A percentile compares a stretch with the other conserved stretches of the same genome.
Evolutionary conservation across 2,113 vertebrate genomes (phyloP).

Genomic region (Vireo altiloquus): DNA sequence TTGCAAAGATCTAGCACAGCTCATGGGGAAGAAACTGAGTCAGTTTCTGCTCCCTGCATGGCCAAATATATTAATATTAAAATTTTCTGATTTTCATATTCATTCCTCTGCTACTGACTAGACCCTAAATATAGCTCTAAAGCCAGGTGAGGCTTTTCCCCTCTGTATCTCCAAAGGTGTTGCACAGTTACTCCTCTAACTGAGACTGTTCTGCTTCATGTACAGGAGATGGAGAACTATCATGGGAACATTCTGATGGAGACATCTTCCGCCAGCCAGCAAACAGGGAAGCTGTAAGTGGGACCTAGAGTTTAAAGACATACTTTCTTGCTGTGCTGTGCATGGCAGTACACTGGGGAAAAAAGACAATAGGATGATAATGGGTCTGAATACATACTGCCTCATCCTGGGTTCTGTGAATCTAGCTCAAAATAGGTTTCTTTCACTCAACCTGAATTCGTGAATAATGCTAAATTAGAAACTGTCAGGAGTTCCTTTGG

Average conservation of each 20-base stretch:
- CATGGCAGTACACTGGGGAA: not conserved
- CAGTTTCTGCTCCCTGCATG: not conserved
- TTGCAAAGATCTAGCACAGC: not conserved
- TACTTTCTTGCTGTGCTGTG: not conserved
- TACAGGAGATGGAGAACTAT: slow-evolving; percentile 77
- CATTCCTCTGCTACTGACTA: not conserved
- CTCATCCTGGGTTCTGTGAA: not conserved
- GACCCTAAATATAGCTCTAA: not conserved
- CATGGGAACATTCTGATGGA: slow-evolving; percentile 77
- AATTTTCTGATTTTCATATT: not conserved
- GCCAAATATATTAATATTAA: not conserved
- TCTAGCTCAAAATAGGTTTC: not conserved
- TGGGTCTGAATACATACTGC: not conserved
- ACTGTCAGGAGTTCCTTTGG: not conserved
- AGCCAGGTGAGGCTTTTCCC: not conserved
- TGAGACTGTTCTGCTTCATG: not conserved
- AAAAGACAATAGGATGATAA: not conserved
- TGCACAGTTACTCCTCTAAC: not conserved
- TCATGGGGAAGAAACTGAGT: not conserved
- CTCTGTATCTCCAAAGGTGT: not conserved
- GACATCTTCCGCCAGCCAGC: slow-evolving; percentile 79
- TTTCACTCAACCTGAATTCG: not conserved
- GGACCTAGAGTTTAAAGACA: not conserved
- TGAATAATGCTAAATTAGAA: not conserved
- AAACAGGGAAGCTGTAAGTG: slow-evolving; percentile 84